Percentiles rank a stretch among this genome's conserved stretches.
Evolutionary conservation across 2,113 vertebrate species (phyloP).

Genomic region (Sceloporus undulatus): DNA sequence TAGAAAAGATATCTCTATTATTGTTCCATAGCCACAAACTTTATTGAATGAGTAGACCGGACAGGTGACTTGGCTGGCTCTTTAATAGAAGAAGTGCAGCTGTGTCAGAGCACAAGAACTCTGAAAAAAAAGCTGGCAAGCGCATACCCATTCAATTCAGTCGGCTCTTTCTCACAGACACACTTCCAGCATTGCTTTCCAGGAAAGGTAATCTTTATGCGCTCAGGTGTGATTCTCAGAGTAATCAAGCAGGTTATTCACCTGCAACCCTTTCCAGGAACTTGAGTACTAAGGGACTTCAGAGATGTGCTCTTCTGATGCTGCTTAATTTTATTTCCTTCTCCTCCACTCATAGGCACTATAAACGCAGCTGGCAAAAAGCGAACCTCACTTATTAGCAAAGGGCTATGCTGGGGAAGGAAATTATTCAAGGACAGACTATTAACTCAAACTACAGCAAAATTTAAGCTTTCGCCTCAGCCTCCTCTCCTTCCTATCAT

Average conservation of each 20-base stretch:
- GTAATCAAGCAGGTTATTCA: slow-evolving; percentile 29
- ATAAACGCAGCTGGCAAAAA: neutral
- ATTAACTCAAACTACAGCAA: neutral
- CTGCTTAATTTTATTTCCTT: neutral
- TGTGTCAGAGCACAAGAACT: neutral
- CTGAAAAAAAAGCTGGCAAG: neutral
- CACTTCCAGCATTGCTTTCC: slow-evolving; percentile 10
- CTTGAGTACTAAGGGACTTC: neutral
- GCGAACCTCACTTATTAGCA: neutral
- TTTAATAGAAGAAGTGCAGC: neutral
- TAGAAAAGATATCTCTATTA: too few relatives aligned
- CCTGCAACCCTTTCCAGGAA: slow-evolving; percentile 42
- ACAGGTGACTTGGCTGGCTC: too few relatives aligned
- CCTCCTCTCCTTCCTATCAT: too few relatives aligned
- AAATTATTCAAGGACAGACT: neutral
- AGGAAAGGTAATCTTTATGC: slow-evolving; percentile 10
- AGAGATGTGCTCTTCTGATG: neutral
- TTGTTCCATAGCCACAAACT: too few relatives aligned
- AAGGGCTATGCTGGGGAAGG: neutral
- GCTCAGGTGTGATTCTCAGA: slow-evolving; percentile 30
- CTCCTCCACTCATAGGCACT: neutral
- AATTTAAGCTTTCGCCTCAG: neutral
- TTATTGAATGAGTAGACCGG: too few relatives aligned
- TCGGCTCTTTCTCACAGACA: too few relatives aligned
- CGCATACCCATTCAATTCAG: too few relatives aligned